phyloP scores from a whole-genome alignment of 2,113 vertebrate species.

The Pyxicephalus adspersus region DNA sequence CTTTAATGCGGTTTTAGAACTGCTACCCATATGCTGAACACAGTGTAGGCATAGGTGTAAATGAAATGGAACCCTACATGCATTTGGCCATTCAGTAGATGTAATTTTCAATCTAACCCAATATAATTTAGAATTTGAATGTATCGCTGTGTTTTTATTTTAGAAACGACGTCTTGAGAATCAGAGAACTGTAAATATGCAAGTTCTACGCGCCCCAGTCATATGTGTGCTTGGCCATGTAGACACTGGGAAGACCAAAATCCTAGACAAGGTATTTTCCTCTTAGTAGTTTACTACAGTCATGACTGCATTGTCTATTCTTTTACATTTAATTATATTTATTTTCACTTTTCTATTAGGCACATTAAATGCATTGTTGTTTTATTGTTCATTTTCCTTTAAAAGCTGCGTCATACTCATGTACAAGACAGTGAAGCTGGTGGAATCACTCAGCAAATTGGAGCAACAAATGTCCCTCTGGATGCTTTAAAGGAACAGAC shows the following conservation, averaged over 20 bases:
- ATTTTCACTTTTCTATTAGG: conserved; percentile 51
- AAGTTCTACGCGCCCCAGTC: conserved; percentile 86
- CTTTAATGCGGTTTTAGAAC: too few species aligned
- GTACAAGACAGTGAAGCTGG: conserved; percentile 96
- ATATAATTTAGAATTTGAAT: too few species aligned
- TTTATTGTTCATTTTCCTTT: conserved; percentile 41
- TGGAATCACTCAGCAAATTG: conserved; percentile 98
- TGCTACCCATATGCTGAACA: too few species aligned
- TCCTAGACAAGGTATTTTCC: conserved; percentile 98
- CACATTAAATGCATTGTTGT: neutral
- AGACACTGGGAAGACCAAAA: conserved; percentile 98
- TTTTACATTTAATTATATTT: too few species aligned
- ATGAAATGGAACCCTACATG: too few species aligned
- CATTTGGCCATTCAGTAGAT: too few species aligned
- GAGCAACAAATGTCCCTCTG: conserved; percentile 94
- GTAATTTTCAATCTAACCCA: too few species aligned
- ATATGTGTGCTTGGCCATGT: conserved; percentile 97
- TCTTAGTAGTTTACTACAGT: too few species aligned
- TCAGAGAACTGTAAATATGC: conserved; percentile 81
- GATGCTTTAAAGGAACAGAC: conserved; percentile 93
- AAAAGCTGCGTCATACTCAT: conserved; percentile 88
- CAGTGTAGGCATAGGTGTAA: too few species aligned
- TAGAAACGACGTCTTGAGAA: conserved; percentile 93
- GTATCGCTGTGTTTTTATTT: conserved; percentile 1
- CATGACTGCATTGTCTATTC: too few species aligned